Evolutionary conservation across 2,888 invertebrate genomes (phyloP).

Genomic region (Drosophila formosana): DNA sequence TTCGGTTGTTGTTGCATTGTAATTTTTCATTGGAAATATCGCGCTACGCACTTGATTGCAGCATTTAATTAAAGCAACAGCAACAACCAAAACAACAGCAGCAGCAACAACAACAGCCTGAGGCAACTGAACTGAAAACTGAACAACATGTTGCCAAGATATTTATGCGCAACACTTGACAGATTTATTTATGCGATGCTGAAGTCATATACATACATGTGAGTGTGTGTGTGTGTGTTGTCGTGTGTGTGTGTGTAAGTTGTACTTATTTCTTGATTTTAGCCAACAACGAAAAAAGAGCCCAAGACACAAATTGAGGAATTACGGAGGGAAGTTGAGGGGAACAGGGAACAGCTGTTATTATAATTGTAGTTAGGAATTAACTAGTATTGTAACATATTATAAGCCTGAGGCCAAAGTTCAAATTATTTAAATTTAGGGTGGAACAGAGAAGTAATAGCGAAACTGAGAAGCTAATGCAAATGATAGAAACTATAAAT

Average conservation of each 20-base stretch:
- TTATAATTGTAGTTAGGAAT: too few species aligned
- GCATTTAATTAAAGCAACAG: conserved; percentile 80
- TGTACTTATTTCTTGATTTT: conserved; percentile 44
- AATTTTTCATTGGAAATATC: conserved; percentile 80
- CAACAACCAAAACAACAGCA: conserved; percentile 49
- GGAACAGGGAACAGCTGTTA: too few species aligned
- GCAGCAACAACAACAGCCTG: conserved; percentile 54
- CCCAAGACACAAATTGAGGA: background rate
- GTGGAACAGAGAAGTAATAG: too few species aligned
- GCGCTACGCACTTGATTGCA: conserved; percentile 81
- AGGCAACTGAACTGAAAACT: conserved; percentile 68
- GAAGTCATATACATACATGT: conserved; percentile 40
- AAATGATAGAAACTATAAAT: too few species aligned
- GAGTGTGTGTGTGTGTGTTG: too few species aligned
- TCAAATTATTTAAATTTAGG: too few species aligned
- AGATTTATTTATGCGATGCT: conserved; percentile 77
- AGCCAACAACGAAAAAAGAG: conserved; percentile 32
- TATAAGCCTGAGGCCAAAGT: too few species aligned
- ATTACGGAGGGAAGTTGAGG: too few species aligned
- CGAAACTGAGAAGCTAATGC: too few species aligned
- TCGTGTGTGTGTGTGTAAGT: background rate
- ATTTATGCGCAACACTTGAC: conserved; percentile 81
- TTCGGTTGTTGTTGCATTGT: conserved; percentile 42
- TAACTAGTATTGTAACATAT: too few species aligned
- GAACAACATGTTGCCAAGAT: conserved; percentile 78